Conservation (phyloP, 2,113 vertebrate genomes). For the Pogonocichla stellata region DNA sequence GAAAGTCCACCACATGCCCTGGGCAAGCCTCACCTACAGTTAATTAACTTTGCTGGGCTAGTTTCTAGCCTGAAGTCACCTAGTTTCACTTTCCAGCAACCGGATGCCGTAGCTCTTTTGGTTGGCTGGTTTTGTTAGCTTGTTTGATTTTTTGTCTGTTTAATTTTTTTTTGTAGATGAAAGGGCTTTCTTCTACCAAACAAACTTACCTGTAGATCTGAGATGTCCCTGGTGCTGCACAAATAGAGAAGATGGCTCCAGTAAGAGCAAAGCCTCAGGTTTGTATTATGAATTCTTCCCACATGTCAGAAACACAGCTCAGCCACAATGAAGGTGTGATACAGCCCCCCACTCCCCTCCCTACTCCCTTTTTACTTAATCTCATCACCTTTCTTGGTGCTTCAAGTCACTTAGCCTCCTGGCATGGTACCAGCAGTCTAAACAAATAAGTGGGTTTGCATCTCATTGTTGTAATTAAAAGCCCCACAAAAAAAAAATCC, state of each 20-base stretch:
- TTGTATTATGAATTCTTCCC: background rate
- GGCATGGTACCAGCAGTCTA: background rate
- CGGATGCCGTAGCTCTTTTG: fast-evolving
- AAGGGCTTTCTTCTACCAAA: background rate
- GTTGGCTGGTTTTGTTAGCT: background rate
- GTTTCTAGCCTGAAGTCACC: background rate
- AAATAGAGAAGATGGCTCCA: background rate
- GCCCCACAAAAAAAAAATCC: background rate
- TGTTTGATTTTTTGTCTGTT: background rate
- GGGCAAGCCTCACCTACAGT: background rate
- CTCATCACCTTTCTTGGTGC: background rate
- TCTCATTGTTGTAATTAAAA: constrained; percentile 48
- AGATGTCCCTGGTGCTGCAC: background rate
- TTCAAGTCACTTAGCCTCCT: background rate
- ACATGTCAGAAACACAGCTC: background rate
- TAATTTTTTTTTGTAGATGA: background rate
- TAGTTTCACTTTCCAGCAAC: background rate
- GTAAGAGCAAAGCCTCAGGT: background rate
- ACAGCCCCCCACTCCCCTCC: background rate
- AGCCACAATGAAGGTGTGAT: background rate
- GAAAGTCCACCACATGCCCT: background rate
- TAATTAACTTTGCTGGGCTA: background rate
- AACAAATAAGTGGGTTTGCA: background rate
- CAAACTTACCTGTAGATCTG: background rate
- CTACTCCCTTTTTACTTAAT: background rate